Percentiles rank a stretch among this genome's conserved stretches.
These are phyloP conservation scores for Rhinoderma darwinii DNA, from an alignment of 2,113 vertebrate species.

Conservation along the genomic window DNA sequence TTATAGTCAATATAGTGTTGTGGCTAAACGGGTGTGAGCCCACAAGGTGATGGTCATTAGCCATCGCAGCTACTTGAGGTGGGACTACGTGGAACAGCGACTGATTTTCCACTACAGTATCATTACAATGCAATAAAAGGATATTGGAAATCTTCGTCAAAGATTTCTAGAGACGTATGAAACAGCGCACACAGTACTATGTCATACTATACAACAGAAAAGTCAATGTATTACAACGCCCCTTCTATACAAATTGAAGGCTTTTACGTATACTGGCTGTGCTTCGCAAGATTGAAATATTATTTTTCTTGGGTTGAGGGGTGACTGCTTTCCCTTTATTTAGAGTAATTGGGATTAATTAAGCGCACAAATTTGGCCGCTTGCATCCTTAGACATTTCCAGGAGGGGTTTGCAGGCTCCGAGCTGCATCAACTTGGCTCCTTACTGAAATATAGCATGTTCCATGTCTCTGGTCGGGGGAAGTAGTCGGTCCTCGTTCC, in stretches of 20 bases:
- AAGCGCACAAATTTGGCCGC: conserved; percentile 50
- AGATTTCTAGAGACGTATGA: no score
- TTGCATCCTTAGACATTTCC: conserved; percentile 11
- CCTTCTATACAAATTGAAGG: neutral
- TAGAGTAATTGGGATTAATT: conserved; percentile 59
- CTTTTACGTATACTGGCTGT: neutral
- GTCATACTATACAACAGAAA: neutral
- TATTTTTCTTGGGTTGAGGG: conserved; percentile 38
- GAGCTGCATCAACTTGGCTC: conserved; percentile 15
- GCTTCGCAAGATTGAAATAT: conserved; percentile 22
- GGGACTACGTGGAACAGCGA: no score
- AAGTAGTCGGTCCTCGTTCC: conserved; percentile 72
- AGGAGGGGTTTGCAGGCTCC: conserved; percentile 30
- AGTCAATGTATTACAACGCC: neutral
- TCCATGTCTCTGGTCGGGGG: conserved; percentile 91
- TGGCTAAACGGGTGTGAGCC: neutral
- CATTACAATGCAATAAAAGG: no score
- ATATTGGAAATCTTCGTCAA: no score
- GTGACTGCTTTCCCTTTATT: conserved; percentile 50
- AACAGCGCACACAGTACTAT: no score
- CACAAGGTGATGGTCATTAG: neutral
- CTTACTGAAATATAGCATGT: conserved; percentile 85
- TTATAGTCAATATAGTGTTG: no score
- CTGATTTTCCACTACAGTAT: no score
- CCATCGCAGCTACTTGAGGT: neutral